Conservation (phyloP, 2,888 invertebrate species). For the Leptopilina syphax region DNA sequence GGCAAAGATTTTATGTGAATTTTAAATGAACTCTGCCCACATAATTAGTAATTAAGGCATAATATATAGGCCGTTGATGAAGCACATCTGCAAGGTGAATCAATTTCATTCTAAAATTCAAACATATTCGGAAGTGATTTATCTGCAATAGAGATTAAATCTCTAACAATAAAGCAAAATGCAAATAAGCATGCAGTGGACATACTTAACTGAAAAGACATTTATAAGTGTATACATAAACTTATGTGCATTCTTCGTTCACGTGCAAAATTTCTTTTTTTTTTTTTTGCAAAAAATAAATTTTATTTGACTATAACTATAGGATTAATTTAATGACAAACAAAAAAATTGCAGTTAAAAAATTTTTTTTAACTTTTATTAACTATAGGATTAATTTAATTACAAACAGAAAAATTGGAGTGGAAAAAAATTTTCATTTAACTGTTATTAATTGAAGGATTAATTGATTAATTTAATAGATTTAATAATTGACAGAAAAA, state of each 20-base stretch:
- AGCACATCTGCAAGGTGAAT: slow-evolving; percentile 14
- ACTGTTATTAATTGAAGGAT: too few relatives aligned
- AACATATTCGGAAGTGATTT: neutral
- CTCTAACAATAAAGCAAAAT: slow-evolving; percentile 11
- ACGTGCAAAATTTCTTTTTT: too few relatives aligned
- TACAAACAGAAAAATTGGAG: too few relatives aligned
- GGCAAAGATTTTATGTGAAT: neutral
- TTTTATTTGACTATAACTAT: too few relatives aligned
- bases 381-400: too few relatives aligned
- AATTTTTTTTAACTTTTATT: too few relatives aligned
- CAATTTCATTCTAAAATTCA: neutral
- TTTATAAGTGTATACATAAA: neutral
- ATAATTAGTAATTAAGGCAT: neutral
- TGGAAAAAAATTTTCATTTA: too few relatives aligned
- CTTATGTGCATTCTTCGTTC: neutral
- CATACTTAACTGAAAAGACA: slow-evolving; percentile 18
- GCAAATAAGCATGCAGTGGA: slow-evolving; percentile 25
- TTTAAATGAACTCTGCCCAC: neutral
- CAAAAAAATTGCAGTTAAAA: too few relatives aligned
- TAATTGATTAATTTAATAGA: too few relatives aligned
- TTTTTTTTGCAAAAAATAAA: too few relatives aligned
- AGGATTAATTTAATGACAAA: too few relatives aligned
- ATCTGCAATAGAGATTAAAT: slow-evolving; percentile 21
- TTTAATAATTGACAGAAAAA: too few relatives aligned
- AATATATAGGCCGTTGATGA: neutral